These are phyloP conservation scores for Aleiodes leptofemur DNA, from an alignment of 2,888 invertebrate species.

Conservation along the genomic window DNA sequence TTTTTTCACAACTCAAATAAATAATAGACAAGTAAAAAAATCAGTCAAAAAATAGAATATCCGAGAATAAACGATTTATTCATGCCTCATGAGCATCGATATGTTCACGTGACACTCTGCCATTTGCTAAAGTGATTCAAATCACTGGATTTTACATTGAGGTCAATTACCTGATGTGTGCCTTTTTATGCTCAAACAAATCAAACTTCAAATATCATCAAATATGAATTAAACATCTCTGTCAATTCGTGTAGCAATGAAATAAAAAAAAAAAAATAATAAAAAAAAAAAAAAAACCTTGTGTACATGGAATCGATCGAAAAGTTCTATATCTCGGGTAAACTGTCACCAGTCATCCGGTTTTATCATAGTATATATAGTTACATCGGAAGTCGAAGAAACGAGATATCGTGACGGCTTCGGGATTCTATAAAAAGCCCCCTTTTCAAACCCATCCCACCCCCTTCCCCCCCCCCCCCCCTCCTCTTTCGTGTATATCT, in stretches of 20 bases:
- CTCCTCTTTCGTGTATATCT: neutral
- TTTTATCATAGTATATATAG: constrained; percentile 32
- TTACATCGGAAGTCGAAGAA: constrained; percentile 23
- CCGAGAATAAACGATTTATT: constrained; percentile 47
- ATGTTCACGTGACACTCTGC: neutral
- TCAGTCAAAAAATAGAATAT: constrained; percentile 47
- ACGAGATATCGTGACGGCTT: constrained; percentile 33
- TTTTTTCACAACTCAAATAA: too few relatives aligned
- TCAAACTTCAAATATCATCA: constrained; percentile 2
- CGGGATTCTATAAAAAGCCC: constrained; percentile 36
- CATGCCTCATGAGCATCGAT: neutral
- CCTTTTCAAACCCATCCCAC: constrained; percentile 3
- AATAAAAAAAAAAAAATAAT: constrained; percentile 21
- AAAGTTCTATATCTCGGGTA: constrained; percentile 9
- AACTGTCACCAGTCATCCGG: constrained; percentile 30
- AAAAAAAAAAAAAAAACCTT: constrained; percentile 2
- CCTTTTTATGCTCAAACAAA: neutral
- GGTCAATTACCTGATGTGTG: neutral
- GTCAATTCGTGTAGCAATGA: neutral
- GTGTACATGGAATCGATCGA: constrained; percentile 11
- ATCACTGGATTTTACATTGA: neutral
- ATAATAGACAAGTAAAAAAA: constrained; percentile 2
- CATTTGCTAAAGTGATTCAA: constrained; percentile 22
- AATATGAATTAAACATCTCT: too few relatives aligned
- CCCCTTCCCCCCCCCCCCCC: neutral